Percentiles rank a stretch among this genome's conserved stretches.
Conservation (phyloP, 2,888 invertebrate species). For the Geotrupes spiniger region DNA sequence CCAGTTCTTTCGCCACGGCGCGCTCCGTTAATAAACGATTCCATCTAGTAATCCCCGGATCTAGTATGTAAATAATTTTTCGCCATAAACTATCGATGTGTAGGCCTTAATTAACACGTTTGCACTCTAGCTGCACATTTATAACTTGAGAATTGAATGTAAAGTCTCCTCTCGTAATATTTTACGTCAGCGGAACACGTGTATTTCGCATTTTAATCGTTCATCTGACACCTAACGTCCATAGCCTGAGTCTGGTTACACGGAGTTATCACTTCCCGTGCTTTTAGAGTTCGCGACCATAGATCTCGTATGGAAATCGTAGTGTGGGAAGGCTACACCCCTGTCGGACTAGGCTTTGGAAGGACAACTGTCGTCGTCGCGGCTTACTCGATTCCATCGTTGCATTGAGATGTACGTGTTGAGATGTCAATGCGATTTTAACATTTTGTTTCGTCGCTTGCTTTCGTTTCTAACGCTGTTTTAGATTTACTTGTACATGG, state of each 20-base stretch:
- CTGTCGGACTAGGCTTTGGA: conserved; percentile 26
- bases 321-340: conserved; percentile 39
- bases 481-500: no score
- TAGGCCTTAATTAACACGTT: conserved; percentile 43
- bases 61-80: no score
- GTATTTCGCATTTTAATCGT: conserved; percentile 41
- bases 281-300: conserved; percentile 30
- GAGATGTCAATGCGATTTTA: conserved; percentile 13
- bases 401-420: conserved; percentile 32
- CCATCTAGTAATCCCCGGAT: no score
- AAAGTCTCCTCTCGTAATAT: conserved; percentile 38
- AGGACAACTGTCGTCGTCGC: conserved; percentile 10
- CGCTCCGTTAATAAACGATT: no score
- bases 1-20: no score
- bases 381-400: conserved; percentile 26
- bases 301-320: conserved; percentile 37
- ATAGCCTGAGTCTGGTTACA: conserved; percentile 7
- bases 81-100: no score
- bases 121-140: conserved; percentile 36
- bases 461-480: no score
- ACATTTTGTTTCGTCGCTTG: no score
- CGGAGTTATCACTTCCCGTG: conserved; percentile 26
- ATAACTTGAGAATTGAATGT: conserved; percentile 40
- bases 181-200: conserved; percentile 41
- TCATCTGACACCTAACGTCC: conserved; percentile 19